These are phyloP conservation scores for Salminus brasiliensis DNA, from an alignment of 2,113 vertebrate species.

Conservation along the genomic window DNA sequence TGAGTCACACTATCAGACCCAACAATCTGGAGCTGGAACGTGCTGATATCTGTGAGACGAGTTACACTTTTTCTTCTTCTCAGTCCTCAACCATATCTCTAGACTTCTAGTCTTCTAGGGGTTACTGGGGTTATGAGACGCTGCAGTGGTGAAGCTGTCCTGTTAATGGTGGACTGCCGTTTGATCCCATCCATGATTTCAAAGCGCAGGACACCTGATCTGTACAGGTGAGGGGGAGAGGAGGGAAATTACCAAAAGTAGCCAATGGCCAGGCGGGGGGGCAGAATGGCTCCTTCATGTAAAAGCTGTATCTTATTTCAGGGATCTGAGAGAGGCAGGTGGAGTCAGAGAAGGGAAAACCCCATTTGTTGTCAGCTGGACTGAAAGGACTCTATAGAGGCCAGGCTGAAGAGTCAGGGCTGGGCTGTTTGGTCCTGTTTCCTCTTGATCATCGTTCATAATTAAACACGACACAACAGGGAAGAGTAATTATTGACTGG, in stretches of 20 bases:
- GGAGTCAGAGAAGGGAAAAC: slow-evolving; percentile 42
- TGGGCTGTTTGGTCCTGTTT: not conserved
- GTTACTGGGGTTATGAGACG: slow-evolving; percentile 55
- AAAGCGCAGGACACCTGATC: slow-evolving; percentile 71
- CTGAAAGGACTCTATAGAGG: slow-evolving; percentile 26
- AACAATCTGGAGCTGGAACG: too few species aligned
- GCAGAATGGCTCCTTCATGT: slow-evolving; percentile 27
- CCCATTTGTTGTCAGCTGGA: slow-evolving; percentile 30
- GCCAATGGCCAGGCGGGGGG: slow-evolving; percentile 26
- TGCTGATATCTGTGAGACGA: too few species aligned
- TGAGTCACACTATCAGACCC: too few species aligned
- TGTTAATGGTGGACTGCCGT: slow-evolving; percentile 62
- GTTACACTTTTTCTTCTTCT: too few species aligned
- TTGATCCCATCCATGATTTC: slow-evolving; percentile 74
- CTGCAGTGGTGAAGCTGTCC: slow-evolving; percentile 57
- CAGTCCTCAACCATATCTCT: too few species aligned
- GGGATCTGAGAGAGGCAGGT: slow-evolving; percentile 38
- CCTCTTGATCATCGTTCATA: slow-evolving; percentile 14
- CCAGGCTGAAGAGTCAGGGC: not conserved
- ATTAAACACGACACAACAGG: slow-evolving; percentile 11
- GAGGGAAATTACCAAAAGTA: slow-evolving; percentile 45
- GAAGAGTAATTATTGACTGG: too few species aligned
- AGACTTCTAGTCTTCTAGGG: too few species aligned
- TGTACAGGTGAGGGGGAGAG: slow-evolving; percentile 33
- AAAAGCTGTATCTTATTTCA: slow-evolving; percentile 53